Evolutionary conservation across 2,113 vertebrate species (phyloP).

Genomic region (Embiotoca jacksoni): DNA sequence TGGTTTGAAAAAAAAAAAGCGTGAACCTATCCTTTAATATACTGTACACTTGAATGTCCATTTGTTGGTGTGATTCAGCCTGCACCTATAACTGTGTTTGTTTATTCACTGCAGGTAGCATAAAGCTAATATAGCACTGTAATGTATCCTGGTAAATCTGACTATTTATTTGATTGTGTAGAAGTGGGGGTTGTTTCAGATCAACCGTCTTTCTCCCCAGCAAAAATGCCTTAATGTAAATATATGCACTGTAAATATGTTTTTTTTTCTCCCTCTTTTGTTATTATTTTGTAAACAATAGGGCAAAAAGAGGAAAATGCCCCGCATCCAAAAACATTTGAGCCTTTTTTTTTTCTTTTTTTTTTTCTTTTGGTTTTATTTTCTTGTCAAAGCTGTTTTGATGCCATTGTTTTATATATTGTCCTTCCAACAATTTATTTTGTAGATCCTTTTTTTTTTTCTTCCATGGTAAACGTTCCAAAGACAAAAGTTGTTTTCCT

Average conservation of each 20-base stretch:
- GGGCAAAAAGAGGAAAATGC: constrained; percentile 72
- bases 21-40: constrained; percentile 50
- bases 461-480: constrained; percentile 82
- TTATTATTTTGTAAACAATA: constrained; percentile 79
- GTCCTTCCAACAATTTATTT: constrained; percentile 81
- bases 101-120: constrained; percentile 78
- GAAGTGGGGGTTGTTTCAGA: constrained; percentile 77
- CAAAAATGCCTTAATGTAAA: constrained; percentile 88
- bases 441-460: constrained; percentile 73
- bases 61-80: constrained; percentile 62
- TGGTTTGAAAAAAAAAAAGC: constrained; percentile 9
- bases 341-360: constrained; percentile 73
- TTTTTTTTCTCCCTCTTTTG: constrained; percentile 63
- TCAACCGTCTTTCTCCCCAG: constrained; percentile 77
- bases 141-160: constrained; percentile 79
- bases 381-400: constrained; percentile 74
- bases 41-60: constrained; percentile 24
- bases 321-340: constrained; percentile 77
- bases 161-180: constrained; percentile 86
- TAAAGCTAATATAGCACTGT: constrained; percentile 79
- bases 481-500: constrained; percentile 85
- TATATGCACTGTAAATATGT: constrained; percentile 86
- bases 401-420: constrained; percentile 82
- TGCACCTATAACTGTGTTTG: constrained; percentile 70
- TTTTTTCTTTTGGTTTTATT: constrained; percentile 19